Evolutionary conservation across 2,888 invertebrate genomes (phyloP).

Genomic region (Acanthacorydalis orientalis): DNA sequence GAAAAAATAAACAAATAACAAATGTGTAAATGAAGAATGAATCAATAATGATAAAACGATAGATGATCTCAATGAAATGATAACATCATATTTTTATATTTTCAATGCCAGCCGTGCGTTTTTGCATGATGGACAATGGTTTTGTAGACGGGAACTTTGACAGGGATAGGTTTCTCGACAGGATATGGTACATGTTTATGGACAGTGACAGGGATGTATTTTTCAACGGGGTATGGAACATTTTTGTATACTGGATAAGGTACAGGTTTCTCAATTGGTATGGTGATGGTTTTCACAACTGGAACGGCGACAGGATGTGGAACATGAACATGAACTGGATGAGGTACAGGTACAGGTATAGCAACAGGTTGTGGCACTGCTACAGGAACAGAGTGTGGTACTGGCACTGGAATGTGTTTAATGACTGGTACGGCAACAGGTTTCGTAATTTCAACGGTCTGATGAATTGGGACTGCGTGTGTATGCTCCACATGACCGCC

Average conservation of each 20-base stretch:
- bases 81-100: not conserved
- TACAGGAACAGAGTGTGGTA: constrained; percentile 31
- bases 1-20: no score
- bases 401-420: constrained; percentile 29
- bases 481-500: constrained; percentile 17
- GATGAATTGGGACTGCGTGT: constrained; percentile 33
- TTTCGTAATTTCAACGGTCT: constrained; percentile 50
- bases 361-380: constrained; percentile 52
- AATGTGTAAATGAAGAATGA: no score
- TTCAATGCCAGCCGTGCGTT: constrained; percentile 14
- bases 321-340: constrained; percentile 50
- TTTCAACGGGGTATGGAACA: constrained; percentile 47
- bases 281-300: constrained; percentile 46
- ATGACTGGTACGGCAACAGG: constrained; percentile 38
- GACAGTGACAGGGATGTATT: constrained; percentile 50
- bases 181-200: constrained; percentile 51
- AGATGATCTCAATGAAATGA: not conserved
- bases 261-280: constrained; percentile 55
- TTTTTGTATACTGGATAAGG: constrained; percentile 51
- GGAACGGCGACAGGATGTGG: constrained; percentile 51
- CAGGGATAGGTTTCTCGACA: constrained; percentile 49
- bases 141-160: constrained; percentile 54
- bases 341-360: constrained; percentile 44
- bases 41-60: not conserved
- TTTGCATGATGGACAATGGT: constrained; percentile 54